Conservation (phyloP, 2,797 vertebrate species). For the Buceros bicornis region DNA sequence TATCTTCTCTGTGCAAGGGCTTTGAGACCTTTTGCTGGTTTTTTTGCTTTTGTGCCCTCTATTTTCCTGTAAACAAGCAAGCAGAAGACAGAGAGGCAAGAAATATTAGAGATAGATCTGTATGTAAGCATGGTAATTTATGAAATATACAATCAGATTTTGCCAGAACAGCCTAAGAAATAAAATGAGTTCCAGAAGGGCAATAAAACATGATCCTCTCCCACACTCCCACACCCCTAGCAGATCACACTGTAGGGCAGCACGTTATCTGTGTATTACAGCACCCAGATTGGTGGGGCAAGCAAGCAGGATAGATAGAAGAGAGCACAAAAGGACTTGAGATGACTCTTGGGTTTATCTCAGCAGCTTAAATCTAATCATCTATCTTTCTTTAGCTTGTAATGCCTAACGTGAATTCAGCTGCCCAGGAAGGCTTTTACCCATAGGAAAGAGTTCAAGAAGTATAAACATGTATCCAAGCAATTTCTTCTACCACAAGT, state of each 20-base stretch:
- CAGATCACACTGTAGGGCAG: not conserved
- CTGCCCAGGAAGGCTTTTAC: not conserved
- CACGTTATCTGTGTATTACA: not conserved
- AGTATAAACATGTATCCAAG: not conserved
- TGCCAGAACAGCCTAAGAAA: not conserved
- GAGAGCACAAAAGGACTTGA: not conserved
- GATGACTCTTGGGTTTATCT: slow-evolving; percentile 5
- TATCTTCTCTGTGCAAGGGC: not conserved
- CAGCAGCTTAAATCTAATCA: not conserved
- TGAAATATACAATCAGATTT: not conserved
- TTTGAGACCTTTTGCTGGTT: not conserved
- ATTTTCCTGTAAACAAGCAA: not conserved
- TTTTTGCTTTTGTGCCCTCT: not conserved
- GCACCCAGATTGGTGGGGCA: not conserved
- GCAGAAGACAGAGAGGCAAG: not conserved
- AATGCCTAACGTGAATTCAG: not conserved
- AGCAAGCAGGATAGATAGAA: not conserved
- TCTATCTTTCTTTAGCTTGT: not conserved
- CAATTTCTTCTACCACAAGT: not conserved
- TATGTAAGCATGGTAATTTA: not conserved
- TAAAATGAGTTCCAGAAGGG: not conserved
- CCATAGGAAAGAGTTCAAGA: not conserved
- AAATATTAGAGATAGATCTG: not conserved
- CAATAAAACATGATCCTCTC: not conserved
- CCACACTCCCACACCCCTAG: rapidly evolving